A percentile compares a stretch with the other conserved stretches of the same genome.
These are phyloP conservation scores for Ichneumoninae sp. DNA, from an alignment of 2,888 invertebrate genomes.

Conservation along the genomic window DNA sequence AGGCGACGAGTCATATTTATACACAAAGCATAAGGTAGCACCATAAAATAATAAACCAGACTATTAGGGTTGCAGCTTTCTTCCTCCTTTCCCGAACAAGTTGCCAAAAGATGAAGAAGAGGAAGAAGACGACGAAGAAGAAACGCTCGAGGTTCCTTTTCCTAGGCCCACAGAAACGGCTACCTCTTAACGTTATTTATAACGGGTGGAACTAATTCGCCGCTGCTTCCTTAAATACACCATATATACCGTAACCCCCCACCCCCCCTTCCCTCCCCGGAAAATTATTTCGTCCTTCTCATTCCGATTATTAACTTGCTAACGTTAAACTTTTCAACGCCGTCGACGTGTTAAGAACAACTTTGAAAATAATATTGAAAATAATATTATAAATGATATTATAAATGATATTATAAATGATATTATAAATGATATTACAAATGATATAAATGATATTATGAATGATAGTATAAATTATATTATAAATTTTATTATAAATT, in stretches of 20 bases:
- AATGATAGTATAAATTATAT: too few species aligned
- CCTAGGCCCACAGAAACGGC: slow-evolving; percentile 58
- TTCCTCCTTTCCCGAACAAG: slow-evolving; percentile 25
- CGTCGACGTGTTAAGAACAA: background rate
- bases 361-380: background rate
- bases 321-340: background rate
- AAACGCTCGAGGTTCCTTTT: slow-evolving; percentile 49
- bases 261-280: too few species aligned
- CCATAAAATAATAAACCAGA: slow-evolving; percentile 81
- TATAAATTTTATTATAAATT: too few species aligned
- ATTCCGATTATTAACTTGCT: background rate
- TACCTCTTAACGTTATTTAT: slow-evolving; percentile 76
- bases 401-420: too few species aligned
- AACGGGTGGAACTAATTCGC: slow-evolving; percentile 73
- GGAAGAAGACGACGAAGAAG: slow-evolving; percentile 44
- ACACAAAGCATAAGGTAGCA: slow-evolving; percentile 78
- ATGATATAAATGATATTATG: too few species aligned
- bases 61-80: slow-evolving; percentile 75
- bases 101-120: slow-evolving; percentile 46
- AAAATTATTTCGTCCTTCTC: background rate
- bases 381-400: too few species aligned
- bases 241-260: background rate
- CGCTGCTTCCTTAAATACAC: slow-evolving; percentile 61
- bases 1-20: slow-evolving; percentile 64
- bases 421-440: too few species aligned